Percentiles rank a stretch among this genome's conserved stretches.
Evolutionary conservation across 2,113 vertebrate genomes (phyloP).

Genomic region (Forbesichthys agassizii): DNA sequence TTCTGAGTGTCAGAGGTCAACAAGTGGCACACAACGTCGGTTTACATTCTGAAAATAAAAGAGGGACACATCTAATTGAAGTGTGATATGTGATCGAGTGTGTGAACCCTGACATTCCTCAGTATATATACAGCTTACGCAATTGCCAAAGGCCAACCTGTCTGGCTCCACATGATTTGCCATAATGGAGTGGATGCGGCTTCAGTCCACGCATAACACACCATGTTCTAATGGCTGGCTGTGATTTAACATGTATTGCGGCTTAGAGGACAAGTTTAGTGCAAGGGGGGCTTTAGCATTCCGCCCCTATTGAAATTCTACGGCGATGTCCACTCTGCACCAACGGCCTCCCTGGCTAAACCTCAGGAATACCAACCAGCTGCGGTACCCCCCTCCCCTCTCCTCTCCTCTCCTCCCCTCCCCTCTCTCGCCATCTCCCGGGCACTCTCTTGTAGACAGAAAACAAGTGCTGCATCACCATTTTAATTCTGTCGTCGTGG

Average conservation of each 20-base stretch:
- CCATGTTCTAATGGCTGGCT: not conserved
- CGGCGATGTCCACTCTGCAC: slow-evolving; percentile 67
- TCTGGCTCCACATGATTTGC: no score
- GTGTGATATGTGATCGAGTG: no score
- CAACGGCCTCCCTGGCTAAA: slow-evolving; percentile 61
- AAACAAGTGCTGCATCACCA: slow-evolving; percentile 68
- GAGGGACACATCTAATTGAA: no score
- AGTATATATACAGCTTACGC: no score
- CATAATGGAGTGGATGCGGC: no score
- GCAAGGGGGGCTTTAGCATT: slow-evolving; percentile 19
- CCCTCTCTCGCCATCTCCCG: slow-evolving; percentile 16
- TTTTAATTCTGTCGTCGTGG: slow-evolving; percentile 56
- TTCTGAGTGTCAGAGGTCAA: no score
- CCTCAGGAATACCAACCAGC: slow-evolving; percentile 73
- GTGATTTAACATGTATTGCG: not conserved
- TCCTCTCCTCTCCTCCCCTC: slow-evolving; percentile 5
- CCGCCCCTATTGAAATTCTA: slow-evolving; percentile 68
- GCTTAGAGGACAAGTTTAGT: slow-evolving; percentile 6
- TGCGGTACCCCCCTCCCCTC: slow-evolving; percentile 17
- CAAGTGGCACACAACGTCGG: no score
- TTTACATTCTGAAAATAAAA: no score
- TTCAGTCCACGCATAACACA: not conserved
- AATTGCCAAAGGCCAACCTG: no score
- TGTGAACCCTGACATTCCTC: no score
- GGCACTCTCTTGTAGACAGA: slow-evolving; percentile 49